phyloP scores from a whole-genome alignment of 2,113 vertebrate species.

The Oncorhynchus clarkii region DNA sequence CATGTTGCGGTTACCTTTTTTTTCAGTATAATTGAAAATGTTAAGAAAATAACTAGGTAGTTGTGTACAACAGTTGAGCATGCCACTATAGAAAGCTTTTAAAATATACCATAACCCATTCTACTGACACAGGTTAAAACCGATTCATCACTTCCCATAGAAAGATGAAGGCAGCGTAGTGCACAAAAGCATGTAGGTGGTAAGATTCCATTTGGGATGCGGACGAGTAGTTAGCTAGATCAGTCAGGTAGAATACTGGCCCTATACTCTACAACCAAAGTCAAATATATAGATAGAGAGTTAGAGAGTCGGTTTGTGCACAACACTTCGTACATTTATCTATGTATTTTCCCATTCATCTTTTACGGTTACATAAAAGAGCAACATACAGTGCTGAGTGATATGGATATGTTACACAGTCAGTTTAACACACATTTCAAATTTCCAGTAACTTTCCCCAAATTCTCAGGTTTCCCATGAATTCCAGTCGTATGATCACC shows the following conservation, averaged over 20 bases:
- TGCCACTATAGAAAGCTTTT: constrained; percentile 70
- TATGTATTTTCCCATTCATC: constrained; percentile 56
- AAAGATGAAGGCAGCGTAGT: constrained; percentile 33
- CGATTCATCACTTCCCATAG: constrained; percentile 55
- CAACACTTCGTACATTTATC: constrained; percentile 63
- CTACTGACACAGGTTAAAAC: constrained; percentile 63
- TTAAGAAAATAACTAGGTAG: constrained; percentile 23
- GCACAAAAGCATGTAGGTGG: too few relatives aligned
- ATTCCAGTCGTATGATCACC: too few relatives aligned
- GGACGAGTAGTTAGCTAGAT: constrained; percentile 46
- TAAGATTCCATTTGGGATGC: too few relatives aligned
- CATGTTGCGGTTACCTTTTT: too few relatives aligned
- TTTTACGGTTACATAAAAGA: constrained; percentile 64
- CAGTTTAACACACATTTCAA: background rate
- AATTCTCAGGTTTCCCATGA: too few relatives aligned
- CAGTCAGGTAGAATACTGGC: constrained; percentile 52
- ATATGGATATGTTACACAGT: constrained; percentile 40
- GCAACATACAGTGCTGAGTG: constrained; percentile 32
- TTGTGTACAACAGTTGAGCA: constrained; percentile 61
- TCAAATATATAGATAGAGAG: constrained; percentile 52
- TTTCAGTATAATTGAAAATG: constrained; percentile 8
- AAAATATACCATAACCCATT: constrained; percentile 60
- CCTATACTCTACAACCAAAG: constrained; percentile 67
- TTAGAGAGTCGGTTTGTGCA: constrained; percentile 52
- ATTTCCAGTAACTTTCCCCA: too few relatives aligned